These are phyloP conservation scores for Ophthalmolycus amberensis DNA, from an alignment of 2,113 vertebrate genomes.

Conservation along the genomic window DNA sequence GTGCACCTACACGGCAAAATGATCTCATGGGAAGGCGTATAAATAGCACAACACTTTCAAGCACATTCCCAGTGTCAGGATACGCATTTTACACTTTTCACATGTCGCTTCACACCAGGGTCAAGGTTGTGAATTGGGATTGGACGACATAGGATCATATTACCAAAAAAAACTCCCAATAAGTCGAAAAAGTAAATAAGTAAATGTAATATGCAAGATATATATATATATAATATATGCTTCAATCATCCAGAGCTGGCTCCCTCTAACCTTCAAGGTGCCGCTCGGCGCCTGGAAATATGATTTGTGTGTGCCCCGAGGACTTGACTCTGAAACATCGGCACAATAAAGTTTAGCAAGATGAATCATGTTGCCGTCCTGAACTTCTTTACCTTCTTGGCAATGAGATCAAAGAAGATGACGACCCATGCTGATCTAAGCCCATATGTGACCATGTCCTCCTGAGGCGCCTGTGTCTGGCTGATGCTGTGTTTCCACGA, in stretches of 20 bases:
- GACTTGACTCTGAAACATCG: neutral
- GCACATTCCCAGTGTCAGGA: neutral
- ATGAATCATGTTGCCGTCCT: neutral
- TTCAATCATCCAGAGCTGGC: neutral
- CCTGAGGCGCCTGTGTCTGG: slow-evolving; percentile 7
- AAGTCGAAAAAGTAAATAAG: too few species aligned
- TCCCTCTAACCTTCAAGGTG: neutral
- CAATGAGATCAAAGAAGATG: neutral
- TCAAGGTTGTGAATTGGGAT: neutral
- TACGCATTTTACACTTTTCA: neutral
- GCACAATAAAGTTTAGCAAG: neutral
- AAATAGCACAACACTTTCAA: neutral
- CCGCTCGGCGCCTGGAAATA: neutral
- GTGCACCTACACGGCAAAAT: too few species aligned
- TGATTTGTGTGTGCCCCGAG: neutral
- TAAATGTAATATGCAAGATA: too few species aligned
- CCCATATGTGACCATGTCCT: neutral
- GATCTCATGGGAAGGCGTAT: neutral
- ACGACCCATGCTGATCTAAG: neutral
- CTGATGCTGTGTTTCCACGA: slow-evolving; percentile 23
- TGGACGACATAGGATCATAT: too few species aligned
- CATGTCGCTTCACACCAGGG: neutral
- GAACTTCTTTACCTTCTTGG: neutral
- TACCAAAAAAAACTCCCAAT: neutral
- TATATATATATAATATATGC: too few species aligned